These are phyloP conservation scores for Psettodes erumei DNA, from an alignment of 2,113 vertebrate genomes.

Conservation along the genomic window DNA sequence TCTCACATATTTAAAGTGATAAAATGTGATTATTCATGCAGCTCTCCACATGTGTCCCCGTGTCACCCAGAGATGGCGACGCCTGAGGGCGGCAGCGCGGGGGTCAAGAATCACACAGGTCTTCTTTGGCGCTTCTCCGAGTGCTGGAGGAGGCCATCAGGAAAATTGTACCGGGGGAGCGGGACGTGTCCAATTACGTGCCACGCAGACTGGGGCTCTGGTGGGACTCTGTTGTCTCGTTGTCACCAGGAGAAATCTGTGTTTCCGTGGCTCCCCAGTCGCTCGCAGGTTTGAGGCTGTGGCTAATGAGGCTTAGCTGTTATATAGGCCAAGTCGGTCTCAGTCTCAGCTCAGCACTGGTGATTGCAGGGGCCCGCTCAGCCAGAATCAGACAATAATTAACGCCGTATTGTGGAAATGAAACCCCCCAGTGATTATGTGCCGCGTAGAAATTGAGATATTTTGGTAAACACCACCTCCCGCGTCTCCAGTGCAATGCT, in stretches of 20 bases:
- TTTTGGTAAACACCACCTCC: constrained; percentile 29
- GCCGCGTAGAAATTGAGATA: constrained; percentile 6
- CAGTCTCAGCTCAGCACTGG: constrained; percentile 43
- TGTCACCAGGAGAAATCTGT: constrained; percentile 67
- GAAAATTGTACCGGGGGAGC: constrained; percentile 24
- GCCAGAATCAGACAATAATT: constrained; percentile 66
- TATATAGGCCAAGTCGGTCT: constrained; percentile 70
- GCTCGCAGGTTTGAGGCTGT: constrained; percentile 66
- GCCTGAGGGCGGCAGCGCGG: not conserved
- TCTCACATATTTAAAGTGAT: not conserved
- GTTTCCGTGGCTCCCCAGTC: constrained; percentile 56
- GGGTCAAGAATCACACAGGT: constrained; percentile 36
- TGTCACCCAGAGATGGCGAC: not conserved
- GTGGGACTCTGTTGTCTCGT: constrained; percentile 56
- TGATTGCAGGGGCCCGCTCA: constrained; percentile 51
- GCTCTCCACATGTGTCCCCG: not conserved
- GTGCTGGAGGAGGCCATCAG: constrained; percentile 3
- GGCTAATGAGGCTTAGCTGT: constrained; percentile 73
- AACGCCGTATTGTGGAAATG: constrained; percentile 47
- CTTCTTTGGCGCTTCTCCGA: not conserved
- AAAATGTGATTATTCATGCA: not conserved
- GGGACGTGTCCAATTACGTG: constrained; percentile 67
- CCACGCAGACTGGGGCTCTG: constrained; percentile 29
- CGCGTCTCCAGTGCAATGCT: not conserved
- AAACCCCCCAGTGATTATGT: constrained; percentile 30